Base-by-base conservation (phyloP, 2,888 invertebrate genomes). In the Oligia strigilis region DNA sequence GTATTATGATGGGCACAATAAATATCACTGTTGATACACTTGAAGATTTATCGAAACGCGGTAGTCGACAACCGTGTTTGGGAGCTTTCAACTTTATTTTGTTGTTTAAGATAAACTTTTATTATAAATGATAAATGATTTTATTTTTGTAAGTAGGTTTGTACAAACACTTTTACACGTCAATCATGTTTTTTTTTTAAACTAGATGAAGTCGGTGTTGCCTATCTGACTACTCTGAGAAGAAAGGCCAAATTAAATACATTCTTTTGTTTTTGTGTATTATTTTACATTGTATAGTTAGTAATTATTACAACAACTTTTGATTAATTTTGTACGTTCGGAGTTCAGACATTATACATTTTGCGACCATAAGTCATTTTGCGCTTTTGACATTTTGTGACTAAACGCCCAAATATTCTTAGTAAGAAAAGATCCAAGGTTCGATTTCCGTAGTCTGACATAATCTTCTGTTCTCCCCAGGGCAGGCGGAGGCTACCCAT, bases 21-120 rank as follows among this genome's bases (percentile, higher is more conserved):
- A 83, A 82, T 83, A 80, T 75, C 43, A 70, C 49, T 73, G 64
- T 66, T 72, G 67, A 81, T 72, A 66, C 29, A 77, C 77, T 82
- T 77, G 36, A 40, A 72, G 67, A 81, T 80, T 60, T 43, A 72
- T 60, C 4, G 40, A 60, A 60, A 60, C n/a, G 40, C 11, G 40
- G 40, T 72, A 19, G 19, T n/a, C 17, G n/a, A n/a, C 40, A 23
- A n/a, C 6, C 11, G 40, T 60, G 60, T 40, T 71, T 55, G 5
- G 55, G 17, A 40, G 17, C 6, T 58, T 3, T 36, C 14, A 55
- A 23, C 36, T 71, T 71, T 71, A 19, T 36, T 55, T 3, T n/a
- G 23, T 72, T 23, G 14, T 29, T 1, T 29, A 29, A 29, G 29
- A 29, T 29, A 1, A 29, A 29, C 29, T 29, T 29, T 29, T 29